Percentiles rank a stretch among this genome's conserved stretches.
phyloP scores from a whole-genome alignment of 2,797 vertebrate genomes.

The Acipenser transmontanus region DNA sequence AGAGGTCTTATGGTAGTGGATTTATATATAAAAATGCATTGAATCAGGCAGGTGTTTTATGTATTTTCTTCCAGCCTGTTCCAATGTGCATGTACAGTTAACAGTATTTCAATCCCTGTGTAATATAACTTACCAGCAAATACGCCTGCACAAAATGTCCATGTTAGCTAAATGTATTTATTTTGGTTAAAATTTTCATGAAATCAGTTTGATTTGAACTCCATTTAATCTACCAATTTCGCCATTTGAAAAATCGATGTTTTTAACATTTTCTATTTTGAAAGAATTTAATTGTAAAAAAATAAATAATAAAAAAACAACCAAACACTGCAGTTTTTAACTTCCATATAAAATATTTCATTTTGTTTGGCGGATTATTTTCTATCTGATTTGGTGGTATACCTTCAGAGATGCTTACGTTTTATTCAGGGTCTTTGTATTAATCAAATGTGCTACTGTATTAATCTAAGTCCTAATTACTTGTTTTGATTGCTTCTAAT shows the following conservation, averaged over 20 bases:
- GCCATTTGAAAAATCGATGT: constrained; percentile 14
- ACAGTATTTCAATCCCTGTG: constrained; percentile 57
- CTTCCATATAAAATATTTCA: constrained; percentile 32
- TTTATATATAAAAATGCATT: constrained; percentile 46
- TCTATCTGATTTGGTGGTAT: constrained; percentile 61
- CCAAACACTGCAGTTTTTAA: constrained; percentile 42
- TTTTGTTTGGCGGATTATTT: constrained; percentile 62
- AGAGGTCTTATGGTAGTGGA: constrained; percentile 54
- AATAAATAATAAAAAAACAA: constrained; percentile 30
- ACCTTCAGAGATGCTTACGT: constrained; percentile 62
- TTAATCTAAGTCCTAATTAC: constrained; percentile 56
- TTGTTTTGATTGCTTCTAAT: constrained; percentile 55
- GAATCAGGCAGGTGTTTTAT: constrained; percentile 57
- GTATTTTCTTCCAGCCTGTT: constrained; percentile 32
- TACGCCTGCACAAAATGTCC: constrained; percentile 62
- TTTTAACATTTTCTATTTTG: constrained; percentile 27
- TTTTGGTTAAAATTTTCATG: constrained; percentile 39
- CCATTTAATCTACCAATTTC: constrained; percentile 8
- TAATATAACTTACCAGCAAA: constrained; percentile 69
- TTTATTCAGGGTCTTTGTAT: constrained; percentile 83
- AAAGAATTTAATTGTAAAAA: constrained; percentile 47
- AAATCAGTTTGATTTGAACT: constrained; percentile 12
- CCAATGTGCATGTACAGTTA: constrained; percentile 56
- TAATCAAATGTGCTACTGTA: constrained; percentile 82
- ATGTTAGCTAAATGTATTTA: constrained; percentile 36